Percentiles rank a stretch among this genome's conserved stretches.
These are phyloP conservation scores for Sebastes oblongus DNA, from an alignment of 2,797 vertebrate species.

Conservation along the genomic window DNA sequence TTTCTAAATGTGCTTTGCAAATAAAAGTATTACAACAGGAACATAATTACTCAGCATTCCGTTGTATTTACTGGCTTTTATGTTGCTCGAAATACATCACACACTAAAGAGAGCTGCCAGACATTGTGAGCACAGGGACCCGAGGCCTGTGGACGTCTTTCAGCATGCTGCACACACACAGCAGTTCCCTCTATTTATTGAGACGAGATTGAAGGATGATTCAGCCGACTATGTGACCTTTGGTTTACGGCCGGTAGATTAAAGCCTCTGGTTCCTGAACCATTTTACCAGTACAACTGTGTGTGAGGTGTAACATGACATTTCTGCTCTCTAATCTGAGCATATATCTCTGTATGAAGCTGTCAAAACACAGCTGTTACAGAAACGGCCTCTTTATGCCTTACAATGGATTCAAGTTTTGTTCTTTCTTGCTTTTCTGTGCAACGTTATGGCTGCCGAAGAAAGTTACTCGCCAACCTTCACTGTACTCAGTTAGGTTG, in stretches of 20 bases:
- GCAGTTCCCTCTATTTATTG: neutral
- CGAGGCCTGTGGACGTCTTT: neutral
- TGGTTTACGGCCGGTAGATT: neutral
- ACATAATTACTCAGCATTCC: conserved; percentile 11
- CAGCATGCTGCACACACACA: neutral
- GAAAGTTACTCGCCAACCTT: neutral
- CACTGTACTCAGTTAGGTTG: neutral
- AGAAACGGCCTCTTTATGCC: neutral
- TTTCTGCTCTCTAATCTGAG: neutral
- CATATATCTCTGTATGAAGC: neutral
- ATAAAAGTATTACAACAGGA: conserved; percentile 2
- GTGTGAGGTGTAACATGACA: neutral
- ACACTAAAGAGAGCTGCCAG: conserved; percentile 10
- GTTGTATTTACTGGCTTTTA: conserved; percentile 15
- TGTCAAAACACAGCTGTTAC: neutral
- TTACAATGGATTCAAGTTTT: neutral
- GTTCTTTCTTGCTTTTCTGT: neutral
- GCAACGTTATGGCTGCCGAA: too few relatives aligned
- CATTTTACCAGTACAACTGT: neutral
- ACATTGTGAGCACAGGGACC: neutral
- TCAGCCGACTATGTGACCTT: conserved; percentile 19
- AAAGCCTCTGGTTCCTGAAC: neutral
- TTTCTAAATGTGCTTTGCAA: conserved; percentile 4
- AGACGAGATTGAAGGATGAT: conserved; percentile 13
- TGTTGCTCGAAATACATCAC: conserved; percentile 7